Percentiles rank a stretch among this genome's conserved stretches.
phyloP scores from a whole-genome alignment of 2,888 invertebrate genomes.

The Trichogramma evanescens region DNA sequence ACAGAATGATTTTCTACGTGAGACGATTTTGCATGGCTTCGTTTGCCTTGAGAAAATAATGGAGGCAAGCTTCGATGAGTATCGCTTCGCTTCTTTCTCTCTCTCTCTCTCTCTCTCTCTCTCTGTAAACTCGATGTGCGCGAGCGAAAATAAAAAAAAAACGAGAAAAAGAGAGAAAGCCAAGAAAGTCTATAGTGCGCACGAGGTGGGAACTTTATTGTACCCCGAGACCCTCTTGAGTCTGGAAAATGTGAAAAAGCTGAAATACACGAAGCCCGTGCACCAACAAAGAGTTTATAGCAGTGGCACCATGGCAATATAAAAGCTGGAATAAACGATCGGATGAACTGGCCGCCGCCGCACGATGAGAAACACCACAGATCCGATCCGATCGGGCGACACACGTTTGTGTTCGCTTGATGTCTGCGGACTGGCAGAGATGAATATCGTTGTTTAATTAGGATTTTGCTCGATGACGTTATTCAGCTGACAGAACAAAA shows the following conservation, averaged over 20 bases:
- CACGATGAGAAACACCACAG: too few species aligned
- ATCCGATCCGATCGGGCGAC: too few species aligned
- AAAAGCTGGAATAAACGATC: slow-evolving; percentile 21
- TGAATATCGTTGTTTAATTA: too few species aligned
- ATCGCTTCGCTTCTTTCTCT: slow-evolving; percentile 24
- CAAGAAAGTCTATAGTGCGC: slow-evolving; percentile 13
- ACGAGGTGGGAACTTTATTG: background rate
- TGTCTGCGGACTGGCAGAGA: too few species aligned
- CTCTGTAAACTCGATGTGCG: background rate
- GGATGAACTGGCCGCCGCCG: slow-evolving; percentile 7
- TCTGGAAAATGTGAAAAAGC: slow-evolving; percentile 18
- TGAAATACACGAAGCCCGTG: slow-evolving; percentile 3
- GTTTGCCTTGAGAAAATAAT: slow-evolving; percentile 30
- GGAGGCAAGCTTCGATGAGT: slow-evolving; percentile 22
- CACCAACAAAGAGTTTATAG: background rate
- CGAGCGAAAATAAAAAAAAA: slow-evolving; percentile 3
- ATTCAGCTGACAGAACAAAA: too few species aligned
- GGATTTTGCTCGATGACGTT: too few species aligned
- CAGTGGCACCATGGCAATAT: background rate
- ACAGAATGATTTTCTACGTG: slow-evolving; percentile 25
- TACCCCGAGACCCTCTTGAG: background rate
- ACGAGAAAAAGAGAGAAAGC: slow-evolving; percentile 12
- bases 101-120: background rate
- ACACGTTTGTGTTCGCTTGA: too few species aligned
- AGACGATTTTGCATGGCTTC: slow-evolving; percentile 33